A percentile compares a stretch with the other conserved stretches of the same genome.
Evolutionary conservation across 2,113 vertebrate species (phyloP).

Genomic region (Pheucticus melanocephalus): DNA sequence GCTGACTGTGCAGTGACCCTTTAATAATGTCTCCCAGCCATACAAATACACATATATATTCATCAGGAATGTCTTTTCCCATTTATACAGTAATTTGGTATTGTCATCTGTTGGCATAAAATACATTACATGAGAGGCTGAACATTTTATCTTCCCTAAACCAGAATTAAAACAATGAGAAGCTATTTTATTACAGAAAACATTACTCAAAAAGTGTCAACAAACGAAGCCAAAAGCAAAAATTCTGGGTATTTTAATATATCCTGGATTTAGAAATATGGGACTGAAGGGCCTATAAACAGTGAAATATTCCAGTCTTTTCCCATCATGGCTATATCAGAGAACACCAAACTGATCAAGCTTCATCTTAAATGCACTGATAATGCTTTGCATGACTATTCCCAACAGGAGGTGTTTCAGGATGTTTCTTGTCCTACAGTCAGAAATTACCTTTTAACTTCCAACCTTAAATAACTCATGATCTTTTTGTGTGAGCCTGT

Average conservation of each 20-base stretch:
- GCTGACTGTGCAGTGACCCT: constrained; percentile 21
- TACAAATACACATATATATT: neutral
- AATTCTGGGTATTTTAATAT: neutral
- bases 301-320: neutral
- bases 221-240: neutral
- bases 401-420: neutral
- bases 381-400: neutral
- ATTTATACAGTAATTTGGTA: constrained; percentile 23
- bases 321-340: neutral
- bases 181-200: constrained; percentile 7
- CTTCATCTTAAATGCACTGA: neutral
- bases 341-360: neutral
- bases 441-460: neutral
- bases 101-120: neutral
- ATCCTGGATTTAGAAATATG: neutral
- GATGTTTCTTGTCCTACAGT: neutral
- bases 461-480: neutral
- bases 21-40: constrained; percentile 17
- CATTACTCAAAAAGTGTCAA: constrained; percentile 4
- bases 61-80: constrained; percentile 14
- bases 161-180: constrained; percentile 8
- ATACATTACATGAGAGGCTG: neutral
- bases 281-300: neutral
- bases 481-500: neutral
- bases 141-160: neutral